Base-by-base conservation (phyloP, 2,888 invertebrate genomes). In the Pheosia gnoma region DNA sequence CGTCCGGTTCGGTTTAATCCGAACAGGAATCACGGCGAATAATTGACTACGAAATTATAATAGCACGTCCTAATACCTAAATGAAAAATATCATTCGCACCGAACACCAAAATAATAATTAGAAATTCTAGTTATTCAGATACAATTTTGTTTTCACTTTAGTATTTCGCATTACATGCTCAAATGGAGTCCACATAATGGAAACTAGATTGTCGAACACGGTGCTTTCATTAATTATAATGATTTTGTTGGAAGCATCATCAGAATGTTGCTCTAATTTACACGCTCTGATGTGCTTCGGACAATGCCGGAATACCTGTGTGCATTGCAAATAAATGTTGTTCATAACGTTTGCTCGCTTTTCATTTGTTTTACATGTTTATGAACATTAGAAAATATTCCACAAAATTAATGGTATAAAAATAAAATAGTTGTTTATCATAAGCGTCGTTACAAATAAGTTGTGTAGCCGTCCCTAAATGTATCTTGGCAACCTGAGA, bases 191-290 rank as follows among this genome's bases (percentile, higher is more conserved):
- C 56, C 71, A 70, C 77, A 73, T 70, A 75, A 78, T 78, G 71
- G 72, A 64, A 62, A 72, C 62, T 72, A 66, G 73, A 76, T 79
- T 80, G 73, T 70, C 65, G 70, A 66, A 65, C 66, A 64, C 59
- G 68, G 63, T 71, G 69, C 69, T 77, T 75, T 72, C 68, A 80
- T 78, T 78, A 73, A 79, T 80, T 78, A 77, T 80, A 76, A 82
- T 72, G 65, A 79, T 81, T 79, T 77, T 74, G 73, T 71, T 61
- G 74, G 65, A 69, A 74, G 75, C 74, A 71, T 74, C 77, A 75
- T 79, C 75, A 69, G 67, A 72, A 77, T 75, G 73, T 72, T 70
- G 72, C 68, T 71, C 74, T 71, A 75, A 78, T 78, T 79, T 79
- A 70, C 59, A 66, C 62, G 57, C 57, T 68, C 66, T 71, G 72